Base-by-base conservation (phyloP, 1,140 invertebrate species). In the Schlechtendalia chinensis region DNA sequence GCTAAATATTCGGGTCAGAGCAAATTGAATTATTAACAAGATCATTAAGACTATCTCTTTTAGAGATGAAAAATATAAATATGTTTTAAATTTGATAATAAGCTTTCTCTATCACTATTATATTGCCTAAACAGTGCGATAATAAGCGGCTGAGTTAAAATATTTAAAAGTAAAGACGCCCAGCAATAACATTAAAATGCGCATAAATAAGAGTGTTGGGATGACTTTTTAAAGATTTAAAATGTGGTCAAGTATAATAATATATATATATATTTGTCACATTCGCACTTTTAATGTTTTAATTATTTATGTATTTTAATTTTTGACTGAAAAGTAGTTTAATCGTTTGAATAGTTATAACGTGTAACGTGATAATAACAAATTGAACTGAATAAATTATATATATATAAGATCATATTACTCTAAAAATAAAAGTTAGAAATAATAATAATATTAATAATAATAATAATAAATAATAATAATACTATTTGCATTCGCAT, bases 21-120 rank as follows among this genome's bases (percentile, higher is more conserved):
- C n/a, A 24, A 77, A 77, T 77, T 77, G 19, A 77, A 77, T 45
- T 77, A 77, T 39, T 58, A 58, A 59, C 53, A 59, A 11, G 74
- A 77, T 77, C 32, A 59, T 75, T 58, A 58, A 59, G 56, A 77
- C 74, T 77, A 77, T 77, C 74, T 58, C 74, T 77, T 77, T 77
- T 59, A 16, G 12, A 45, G 5, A 58, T 59, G 74, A 50, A 22
- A 69, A 17, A 27, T 17, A 69, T 11, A 24, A 17, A 50, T 24
- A 10, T 27, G 14, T 69, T 50, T 69, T 24, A 8, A 69, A 47
- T 47, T 50, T 24, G 11, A 69, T 69, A 69, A 47, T 22, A 69
- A 50, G 45, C 45, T 69, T 69, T 69, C 67, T 69, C 45, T 69
- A 24, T 45, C 32, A 69, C 19, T 67, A 22, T 45, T n/a, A 39